phyloP scores from a whole-genome alignment of 2,113 vertebrate species.

The Cairina moschata region DNA sequence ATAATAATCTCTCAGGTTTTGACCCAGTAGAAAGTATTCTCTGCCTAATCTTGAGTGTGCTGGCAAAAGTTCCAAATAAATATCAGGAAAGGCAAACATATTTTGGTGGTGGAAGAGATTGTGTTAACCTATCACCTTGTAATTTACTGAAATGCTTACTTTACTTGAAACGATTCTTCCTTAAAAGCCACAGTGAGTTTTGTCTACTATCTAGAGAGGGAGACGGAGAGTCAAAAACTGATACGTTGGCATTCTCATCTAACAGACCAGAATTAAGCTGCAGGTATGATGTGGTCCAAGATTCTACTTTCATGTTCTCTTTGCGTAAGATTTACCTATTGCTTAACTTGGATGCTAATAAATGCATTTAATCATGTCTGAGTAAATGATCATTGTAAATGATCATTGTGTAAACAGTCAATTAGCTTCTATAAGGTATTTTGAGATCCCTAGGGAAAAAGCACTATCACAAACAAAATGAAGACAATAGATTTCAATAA shows the following conservation, averaged over 20 bases:
- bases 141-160: constrained; percentile 18
- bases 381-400: not conserved
- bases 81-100: not conserved
- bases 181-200: not conserved
- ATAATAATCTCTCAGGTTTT: constrained; percentile 11
- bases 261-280: not conserved
- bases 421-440: not conserved
- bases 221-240: not conserved
- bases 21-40: constrained; percentile 35
- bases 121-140: not conserved
- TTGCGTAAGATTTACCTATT: not conserved
- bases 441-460: not conserved
- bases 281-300: not conserved
- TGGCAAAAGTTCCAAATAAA: constrained; percentile 1
- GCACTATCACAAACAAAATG: not conserved
- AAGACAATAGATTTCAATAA: not conserved
- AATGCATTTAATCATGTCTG: not conserved
- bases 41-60: constrained; percentile 1
- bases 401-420: not conserved
- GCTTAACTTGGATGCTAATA: not conserved
- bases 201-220: not conserved
- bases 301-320: not conserved
- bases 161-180: not conserved
- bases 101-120: not conserved
- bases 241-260: not conserved